Evolutionary conservation across 2,113 vertebrate genomes (phyloP), one percentile per base, ranked within the genome.

Genomic region (Anoplopoma fimbria): DNA sequence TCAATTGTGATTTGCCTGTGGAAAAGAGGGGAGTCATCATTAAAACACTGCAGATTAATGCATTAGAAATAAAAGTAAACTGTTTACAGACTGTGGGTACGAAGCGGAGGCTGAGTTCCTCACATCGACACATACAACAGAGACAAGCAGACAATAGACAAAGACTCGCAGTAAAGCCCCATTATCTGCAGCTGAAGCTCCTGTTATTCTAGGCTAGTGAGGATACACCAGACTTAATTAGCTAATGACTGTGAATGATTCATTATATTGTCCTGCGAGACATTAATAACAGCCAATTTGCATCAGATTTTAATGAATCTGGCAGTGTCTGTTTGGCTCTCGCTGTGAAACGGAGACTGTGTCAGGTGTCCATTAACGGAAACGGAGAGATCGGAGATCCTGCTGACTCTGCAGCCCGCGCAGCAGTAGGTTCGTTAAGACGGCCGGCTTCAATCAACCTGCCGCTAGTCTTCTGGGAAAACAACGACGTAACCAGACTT

Each of bases 1-100:
- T 98, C 97, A 0, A 97, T 98, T 65, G 96, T 97, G 90, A 98
- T 98, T 94, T 97, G 97, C 94, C 97, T 98, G 91, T 31, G 49
- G 75, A 79, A 15, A 75, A 12, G 10, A 80, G 7, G 7, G 4
- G 9, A 1, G 40, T n/a, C 4, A 51, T 38, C 25, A 60, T 81
- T 2, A 72, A 40, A 76, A 19, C 4, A 8, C 13, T 29, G 67
- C 73, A 86, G 53, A 65, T 49, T 15, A 47, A 77, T 9, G 34
- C n/a, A 42, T 27, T 1, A 19, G 2, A 75, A 47, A 57, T 27
- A 55, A 60, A 64, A 14, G 67, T 4, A 0, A 15, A 33, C 15
- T 12, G 49, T 81, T 74, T n/a, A 64, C 4, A 60, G 33, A 27
- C 23, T 47, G 14, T 55, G 21, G 51, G 69, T 57, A 78, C 40